Evolutionary conservation across 1,140 invertebrate species (phyloP), one percentile per base, ranked within the genome.

Genomic region (Acromyrmex heyeri): DNA sequence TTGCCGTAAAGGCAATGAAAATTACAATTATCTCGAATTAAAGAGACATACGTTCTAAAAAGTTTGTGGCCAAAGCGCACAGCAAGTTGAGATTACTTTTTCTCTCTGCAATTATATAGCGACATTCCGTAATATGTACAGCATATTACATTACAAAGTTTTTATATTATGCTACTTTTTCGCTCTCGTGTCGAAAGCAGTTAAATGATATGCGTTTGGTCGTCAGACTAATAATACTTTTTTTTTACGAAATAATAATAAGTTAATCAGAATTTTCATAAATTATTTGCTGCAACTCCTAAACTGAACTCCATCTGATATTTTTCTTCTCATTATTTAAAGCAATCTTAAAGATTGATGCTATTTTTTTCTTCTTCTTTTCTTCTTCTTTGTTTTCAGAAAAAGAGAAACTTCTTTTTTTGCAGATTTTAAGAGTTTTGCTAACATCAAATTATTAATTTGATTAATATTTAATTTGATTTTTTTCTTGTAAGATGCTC

Each of bases 1-100:
- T 65, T 27, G 72, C 2, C 34, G 24, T 53, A 75, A 57, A 76
- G n/a, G 48, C 75, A 44, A 57, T n/a, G 27, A 38, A 50, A 30
- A 72, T 65, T 65, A 34, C 78, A 75, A 86, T 88, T 89, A 86
- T 57, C 27, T 65, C 38, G 24, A 62, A 76, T 89, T 70, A 77
- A 72, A 62, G 67, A 82, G 55, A 62, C 64, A 59, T 53, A 27
- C 53, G 53, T 62, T 59, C 21, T 38, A 38, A 24, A 75, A 65
- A 85, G 85, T 75, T 85, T 16, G 14, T 72, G 27, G 30, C 7
- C 53, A 48, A 82, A 82, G 53, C 24, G 53, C 53, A 48, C 16
- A 16, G 67, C 24, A 5, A 27, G 65, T 57, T 48, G 67, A 48
- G 21, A 82, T 82, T 82, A 82, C 78, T 82, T 72, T 72, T 59